phyloP scores from a whole-genome alignment of 2,888 invertebrate genomes.

The Spodoptera exigua region DNA sequence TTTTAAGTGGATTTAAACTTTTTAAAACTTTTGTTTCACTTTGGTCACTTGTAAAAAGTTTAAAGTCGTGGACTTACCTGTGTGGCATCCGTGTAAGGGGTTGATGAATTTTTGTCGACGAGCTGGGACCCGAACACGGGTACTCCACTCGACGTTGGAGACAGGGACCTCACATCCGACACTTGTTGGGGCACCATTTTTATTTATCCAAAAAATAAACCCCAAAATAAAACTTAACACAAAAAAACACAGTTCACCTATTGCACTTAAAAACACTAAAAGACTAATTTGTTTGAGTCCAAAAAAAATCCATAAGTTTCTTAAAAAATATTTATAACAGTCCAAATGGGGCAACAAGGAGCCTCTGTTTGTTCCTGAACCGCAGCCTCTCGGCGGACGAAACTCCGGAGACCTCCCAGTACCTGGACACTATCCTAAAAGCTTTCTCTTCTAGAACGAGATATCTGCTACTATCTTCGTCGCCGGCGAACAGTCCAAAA shows the following conservation, averaged over 20 bases:
- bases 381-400: conserved; percentile 83
- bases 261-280: conserved; percentile 82
- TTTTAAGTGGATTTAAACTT: conserved; percentile 12
- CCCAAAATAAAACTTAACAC: conserved; percentile 73
- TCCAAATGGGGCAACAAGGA: conserved; percentile 76
- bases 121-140: conserved; percentile 96
- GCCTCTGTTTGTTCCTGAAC: conserved; percentile 77
- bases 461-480: conserved; percentile 85
- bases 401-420: conserved; percentile 84
- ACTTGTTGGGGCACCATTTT: conserved; percentile 94
- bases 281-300: conserved; percentile 71
- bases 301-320: conserved; percentile 67
- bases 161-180: conserved; percentile 88
- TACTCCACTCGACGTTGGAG: conserved; percentile 90
- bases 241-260: conserved; percentile 87
- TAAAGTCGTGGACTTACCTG: conserved; percentile 91
- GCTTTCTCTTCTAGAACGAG: conserved; percentile 84
- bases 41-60: conserved; percentile 37
- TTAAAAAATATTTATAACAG: conserved; percentile 75
- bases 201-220: conserved; percentile 77
- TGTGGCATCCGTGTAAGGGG: conserved; percentile 99
- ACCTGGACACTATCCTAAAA: conserved; percentile 87
- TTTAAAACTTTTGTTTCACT: conserved; percentile 29
- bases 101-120: conserved; percentile 96
- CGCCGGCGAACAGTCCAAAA: conserved; percentile 86